Evolutionary conservation across 2,113 vertebrate genomes (phyloP), one percentile per base, ranked within the genome.

Genomic region (Gymnorhina tibicen): DNA sequence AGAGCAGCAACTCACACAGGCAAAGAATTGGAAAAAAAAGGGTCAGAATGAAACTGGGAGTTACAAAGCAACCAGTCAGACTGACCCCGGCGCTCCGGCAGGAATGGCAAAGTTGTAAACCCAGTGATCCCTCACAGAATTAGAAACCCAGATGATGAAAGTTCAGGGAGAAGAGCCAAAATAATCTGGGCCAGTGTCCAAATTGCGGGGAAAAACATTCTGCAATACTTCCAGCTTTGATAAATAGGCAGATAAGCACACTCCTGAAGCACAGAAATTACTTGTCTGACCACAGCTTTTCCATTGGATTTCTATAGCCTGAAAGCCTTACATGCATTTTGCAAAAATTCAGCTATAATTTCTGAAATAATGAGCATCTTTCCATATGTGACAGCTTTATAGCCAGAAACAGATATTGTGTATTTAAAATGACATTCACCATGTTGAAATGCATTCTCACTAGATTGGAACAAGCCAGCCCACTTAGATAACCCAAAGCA

Each of bases 121-220:
- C 92, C 56, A 24, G 89, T 78, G 82, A 95, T 73, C 89, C 73
- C 93, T 66, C 37, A 7, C 52, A 88, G 60, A 95, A 95, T 91
- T 90, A 95, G 75, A 97, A 97, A 97, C 56, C 72, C 75, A 85
- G 77, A 79, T 92, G 89, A 95, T 89, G 67, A 93, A 94, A 96
- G 64, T 59, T 90, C 33, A 85, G 58, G 70, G 79, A 93, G 46
- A 74, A 80, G 75, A 88, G 89, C 66, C 85, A 91, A 95, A 95
- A 67, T 79, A 94, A 93, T 55, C 63, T 88, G 91, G 86, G 86
- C 82, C 39, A 30, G 26, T 9, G 30, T 85, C 92, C 92, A 97
- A 97, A 94, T 63, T 89, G 76, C 66, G 69, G 77, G 87, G 85
- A 49, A 90, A 96, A 95, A 79, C 85, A 89, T 95, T 89, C 76